Evolutionary conservation across 2,113 vertebrate genomes (phyloP).

Genomic region (Halcyon malimbica): DNA sequence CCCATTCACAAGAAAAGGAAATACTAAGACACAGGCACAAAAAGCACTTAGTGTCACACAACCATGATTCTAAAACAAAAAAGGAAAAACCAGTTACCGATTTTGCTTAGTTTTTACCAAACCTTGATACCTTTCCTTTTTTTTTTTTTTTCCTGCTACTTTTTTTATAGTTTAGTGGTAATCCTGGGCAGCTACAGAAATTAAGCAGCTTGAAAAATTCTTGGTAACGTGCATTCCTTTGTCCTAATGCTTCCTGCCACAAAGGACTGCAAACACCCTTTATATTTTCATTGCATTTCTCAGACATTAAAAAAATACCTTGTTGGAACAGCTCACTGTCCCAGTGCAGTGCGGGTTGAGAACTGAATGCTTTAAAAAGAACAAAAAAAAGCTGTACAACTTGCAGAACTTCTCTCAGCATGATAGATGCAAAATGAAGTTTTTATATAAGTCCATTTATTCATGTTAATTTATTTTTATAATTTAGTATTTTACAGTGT

Average conservation of each 20-base stretch:
- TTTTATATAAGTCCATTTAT: background rate
- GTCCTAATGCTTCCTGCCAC: background rate
- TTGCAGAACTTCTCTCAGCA: background rate
- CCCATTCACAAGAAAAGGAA: background rate
- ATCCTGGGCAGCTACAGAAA: background rate
- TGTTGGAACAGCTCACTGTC: background rate
- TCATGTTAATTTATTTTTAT: background rate
- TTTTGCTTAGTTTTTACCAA: background rate
- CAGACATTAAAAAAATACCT: background rate
- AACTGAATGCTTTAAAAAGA: background rate
- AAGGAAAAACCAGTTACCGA: background rate
- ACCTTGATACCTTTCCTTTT: background rate
- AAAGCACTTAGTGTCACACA: background rate
- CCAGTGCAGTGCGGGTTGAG: fast-evolving
- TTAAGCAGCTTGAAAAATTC: background rate
- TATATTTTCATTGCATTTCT: background rate
- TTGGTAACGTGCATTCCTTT: background rate
- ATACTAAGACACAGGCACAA: background rate
- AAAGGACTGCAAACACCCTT: background rate
- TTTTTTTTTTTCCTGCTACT: background rate
- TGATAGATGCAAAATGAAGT: background rate
- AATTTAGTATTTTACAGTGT: background rate
- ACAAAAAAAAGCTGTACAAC: background rate
- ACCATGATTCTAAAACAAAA: background rate
- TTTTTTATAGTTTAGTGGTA: background rate